Evolutionary conservation across 2,797 vertebrate species (phyloP).

Genomic region (Gymnothorax reevesii): DNA sequence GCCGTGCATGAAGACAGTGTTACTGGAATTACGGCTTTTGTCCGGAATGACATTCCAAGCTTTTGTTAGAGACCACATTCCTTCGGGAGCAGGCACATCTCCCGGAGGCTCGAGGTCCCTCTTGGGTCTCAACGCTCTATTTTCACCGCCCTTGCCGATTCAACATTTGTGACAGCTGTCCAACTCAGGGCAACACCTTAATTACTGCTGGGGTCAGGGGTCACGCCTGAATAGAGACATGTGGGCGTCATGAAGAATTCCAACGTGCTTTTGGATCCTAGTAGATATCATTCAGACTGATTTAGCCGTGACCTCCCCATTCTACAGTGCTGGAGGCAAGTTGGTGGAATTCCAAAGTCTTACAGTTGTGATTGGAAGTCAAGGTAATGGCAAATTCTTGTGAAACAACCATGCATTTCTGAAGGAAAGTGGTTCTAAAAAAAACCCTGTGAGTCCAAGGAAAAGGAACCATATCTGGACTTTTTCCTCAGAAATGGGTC

Average conservation of each 20-base stretch:
- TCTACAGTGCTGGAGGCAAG: not conserved
- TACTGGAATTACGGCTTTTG: not conserved
- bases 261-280: not conserved
- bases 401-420: too few species aligned
- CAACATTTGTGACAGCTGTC: constrained; percentile 16
- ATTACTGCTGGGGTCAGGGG: constrained; percentile 7
- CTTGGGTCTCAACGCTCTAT: not conserved
- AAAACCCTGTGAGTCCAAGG: too few species aligned
- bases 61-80: constrained; percentile 15
- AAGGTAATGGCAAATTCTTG: not conserved
- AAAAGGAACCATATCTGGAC: too few species aligned
- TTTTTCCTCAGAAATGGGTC: too few species aligned
- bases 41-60: not conserved
- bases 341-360: not conserved
- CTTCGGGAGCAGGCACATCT: not conserved
- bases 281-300: constrained; percentile 9
- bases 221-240: not conserved
- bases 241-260: constrained; percentile 5
- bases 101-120: not conserved
- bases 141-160: not conserved
- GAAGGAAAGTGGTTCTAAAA: too few species aligned
- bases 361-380: not conserved
- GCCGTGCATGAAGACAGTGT: not conserved
- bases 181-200: constrained; percentile 4
- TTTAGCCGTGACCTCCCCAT: not conserved